Conservation (phyloP, 2,113 vertebrate species). For the Lasiurus cinereus region DNA sequence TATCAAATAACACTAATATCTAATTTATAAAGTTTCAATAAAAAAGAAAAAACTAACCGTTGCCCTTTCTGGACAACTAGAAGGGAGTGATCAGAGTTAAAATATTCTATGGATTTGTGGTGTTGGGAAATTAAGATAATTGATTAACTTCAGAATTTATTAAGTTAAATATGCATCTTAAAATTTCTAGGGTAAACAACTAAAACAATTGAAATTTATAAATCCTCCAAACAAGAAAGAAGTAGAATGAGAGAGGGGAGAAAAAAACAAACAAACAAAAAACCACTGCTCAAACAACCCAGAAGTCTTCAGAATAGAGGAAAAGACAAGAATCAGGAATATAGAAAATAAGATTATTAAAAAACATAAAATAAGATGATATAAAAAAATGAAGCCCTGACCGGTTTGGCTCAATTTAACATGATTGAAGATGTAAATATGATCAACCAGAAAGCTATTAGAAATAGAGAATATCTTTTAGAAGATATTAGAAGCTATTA, state of each 20-base stretch:
- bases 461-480: constrained; percentile 9
- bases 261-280: too few relatives aligned
- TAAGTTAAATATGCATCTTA: constrained; percentile 32
- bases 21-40: background rate
- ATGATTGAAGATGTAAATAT: constrained; percentile 18
- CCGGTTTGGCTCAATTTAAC: background rate
- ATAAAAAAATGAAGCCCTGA: background rate
- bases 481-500: background rate
- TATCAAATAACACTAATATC: background rate
- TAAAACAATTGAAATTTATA: background rate
- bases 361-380: background rate
- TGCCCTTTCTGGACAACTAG: background rate
- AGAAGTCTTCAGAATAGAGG: background rate
- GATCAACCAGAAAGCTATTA: background rate
- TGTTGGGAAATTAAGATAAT: background rate
- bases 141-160: background rate
- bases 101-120: background rate
- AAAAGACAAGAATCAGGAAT: constrained; percentile 18
- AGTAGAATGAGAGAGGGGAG: background rate
- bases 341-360: background rate
- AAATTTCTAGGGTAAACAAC: background rate
- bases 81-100: background rate
- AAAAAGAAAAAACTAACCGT: background rate
- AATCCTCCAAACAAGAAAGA: background rate
- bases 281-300: background rate